phyloP scores from a whole-genome alignment of 2,888 invertebrate species.

The Lasioglossum vierecki region DNA sequence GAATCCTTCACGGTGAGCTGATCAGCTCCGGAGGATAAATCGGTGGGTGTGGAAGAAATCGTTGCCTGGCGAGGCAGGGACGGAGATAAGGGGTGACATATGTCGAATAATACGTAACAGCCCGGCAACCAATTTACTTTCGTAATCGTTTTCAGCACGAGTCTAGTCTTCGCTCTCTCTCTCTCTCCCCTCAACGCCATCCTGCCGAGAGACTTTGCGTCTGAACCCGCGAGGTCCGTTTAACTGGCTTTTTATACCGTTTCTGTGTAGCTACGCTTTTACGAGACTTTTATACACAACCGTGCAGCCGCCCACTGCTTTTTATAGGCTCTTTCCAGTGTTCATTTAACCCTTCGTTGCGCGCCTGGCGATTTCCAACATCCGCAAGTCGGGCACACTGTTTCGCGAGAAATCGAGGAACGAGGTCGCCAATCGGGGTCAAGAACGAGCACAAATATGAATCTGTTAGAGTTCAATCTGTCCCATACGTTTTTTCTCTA shows the following conservation, averaged over 20 bases:
- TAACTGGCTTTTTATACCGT: constrained; percentile 4
- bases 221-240: constrained; percentile 11
- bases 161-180: not conserved
- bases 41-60: constrained; percentile 42
- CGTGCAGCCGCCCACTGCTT: not conserved
- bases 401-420: not conserved
- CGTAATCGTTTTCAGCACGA: constrained; percentile 26
- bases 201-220: not conserved
- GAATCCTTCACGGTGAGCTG: constrained; percentile 64
- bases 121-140: constrained; percentile 56
- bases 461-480: not conserved
- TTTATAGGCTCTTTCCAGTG: constrained; percentile 22
- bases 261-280: constrained; percentile 19
- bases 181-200: not conserved
- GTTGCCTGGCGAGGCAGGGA: constrained; percentile 33
- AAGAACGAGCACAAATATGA: not conserved
- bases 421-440: not conserved
- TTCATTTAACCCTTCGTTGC: constrained; percentile 36
- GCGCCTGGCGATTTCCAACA: constrained; percentile 33
- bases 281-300: constrained; percentile 38
- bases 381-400: not conserved
- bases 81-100: constrained; percentile 60
- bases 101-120: constrained; percentile 64
- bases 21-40: constrained; percentile 32
- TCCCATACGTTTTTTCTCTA: not conserved